Evolutionary conservation across 2,797 vertebrate species (phyloP), one percentile per base, ranked within the genome.

Genomic region (Manis crassicaudata): DNA sequence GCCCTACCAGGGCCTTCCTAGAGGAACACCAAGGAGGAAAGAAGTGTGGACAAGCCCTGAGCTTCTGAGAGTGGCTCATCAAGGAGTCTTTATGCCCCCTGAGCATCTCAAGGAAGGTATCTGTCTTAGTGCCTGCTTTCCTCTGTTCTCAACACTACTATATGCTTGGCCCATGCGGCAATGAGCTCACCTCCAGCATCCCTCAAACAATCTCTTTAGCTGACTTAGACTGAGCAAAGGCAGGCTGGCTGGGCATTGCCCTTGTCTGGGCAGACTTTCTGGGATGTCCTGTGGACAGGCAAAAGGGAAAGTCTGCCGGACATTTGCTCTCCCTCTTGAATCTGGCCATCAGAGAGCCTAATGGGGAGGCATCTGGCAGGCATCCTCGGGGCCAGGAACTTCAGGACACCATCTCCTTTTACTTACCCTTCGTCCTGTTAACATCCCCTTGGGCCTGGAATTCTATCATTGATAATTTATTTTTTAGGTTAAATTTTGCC

Each of bases 401-500:
- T 56, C 79, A 76, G 29, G 17, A 67, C 21, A 29, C 29, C 7
- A 6, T 32, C 43, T 81, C 46, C 63, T 90, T 37, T 46, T n/a
- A n/a, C 20, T 87, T 92, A 43, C 43, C 56, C 46, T 72, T 35
- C 25, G 88, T 46, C n/a, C 60, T 40, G 58, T 18, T 18, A 79
- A 58, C 50, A 54, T 83, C 77, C 29, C 67, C 73, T 88, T 32
- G 32, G 50, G 80, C 72, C 75, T 90, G 16, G 54, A 72, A 89
- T 86, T 89, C 60, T 40, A 84, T 65, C n/a, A 18, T 27, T 62
- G 79, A 29, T 18, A 10, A 85, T 56, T 88, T 75, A 63, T 80
- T 90, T 60, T 92, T 95, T 77, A 81, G 21, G 16, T 88, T 76
- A 82, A 84, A 87, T 27, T 25, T 73, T 84, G 37, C 54, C 54